phyloP scores from a whole-genome alignment of 1,140 invertebrate species.

The Orussus abietinus region DNA sequence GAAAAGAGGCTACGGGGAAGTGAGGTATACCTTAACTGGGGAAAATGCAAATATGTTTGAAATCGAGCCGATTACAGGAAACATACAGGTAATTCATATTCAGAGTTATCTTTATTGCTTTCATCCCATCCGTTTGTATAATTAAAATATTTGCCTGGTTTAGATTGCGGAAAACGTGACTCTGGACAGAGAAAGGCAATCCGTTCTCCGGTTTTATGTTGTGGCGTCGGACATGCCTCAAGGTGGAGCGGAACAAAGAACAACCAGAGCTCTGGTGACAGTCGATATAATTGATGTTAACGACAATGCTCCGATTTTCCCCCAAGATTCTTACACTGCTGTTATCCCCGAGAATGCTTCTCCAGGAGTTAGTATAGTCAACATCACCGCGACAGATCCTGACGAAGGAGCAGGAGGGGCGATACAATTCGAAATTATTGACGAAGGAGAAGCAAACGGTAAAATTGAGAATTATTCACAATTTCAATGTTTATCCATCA shows the following conservation, averaged over 20 bases:
- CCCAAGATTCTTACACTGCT: constrained; percentile 51
- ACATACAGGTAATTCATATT: constrained; percentile 53
- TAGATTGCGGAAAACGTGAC: constrained; percentile 64
- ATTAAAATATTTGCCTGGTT: constrained; percentile 11
- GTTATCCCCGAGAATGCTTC: constrained; percentile 74
- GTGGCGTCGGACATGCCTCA: constrained; percentile 70
- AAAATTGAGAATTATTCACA: constrained; percentile 50
- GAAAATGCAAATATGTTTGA: constrained; percentile 69
- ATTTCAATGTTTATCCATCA: no score
- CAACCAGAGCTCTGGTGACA: constrained; percentile 58
- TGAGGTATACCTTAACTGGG: constrained; percentile 66
- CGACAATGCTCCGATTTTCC: constrained; percentile 68
- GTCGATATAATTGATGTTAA: constrained; percentile 79
- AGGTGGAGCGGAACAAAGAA: constrained; percentile 63
- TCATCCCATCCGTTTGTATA: constrained; percentile 4
- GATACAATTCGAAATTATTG: constrained; percentile 66
- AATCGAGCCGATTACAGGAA: constrained; percentile 65
- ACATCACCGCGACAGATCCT: constrained; percentile 76
- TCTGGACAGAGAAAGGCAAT: constrained; percentile 72
- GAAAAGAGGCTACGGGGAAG: constrained; percentile 62
- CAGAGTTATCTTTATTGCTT: constrained; percentile 5
- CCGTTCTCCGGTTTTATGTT: constrained; percentile 64
- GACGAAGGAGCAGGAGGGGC: constrained; percentile 68
- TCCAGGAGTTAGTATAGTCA: constrained; percentile 62
- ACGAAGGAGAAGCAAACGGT: constrained; percentile 70